A percentile compares a stretch with the other conserved stretches of the same genome.
Conservation (phyloP, 2,113 vertebrate species). For the Tragelaphus strepsiceros region DNA sequence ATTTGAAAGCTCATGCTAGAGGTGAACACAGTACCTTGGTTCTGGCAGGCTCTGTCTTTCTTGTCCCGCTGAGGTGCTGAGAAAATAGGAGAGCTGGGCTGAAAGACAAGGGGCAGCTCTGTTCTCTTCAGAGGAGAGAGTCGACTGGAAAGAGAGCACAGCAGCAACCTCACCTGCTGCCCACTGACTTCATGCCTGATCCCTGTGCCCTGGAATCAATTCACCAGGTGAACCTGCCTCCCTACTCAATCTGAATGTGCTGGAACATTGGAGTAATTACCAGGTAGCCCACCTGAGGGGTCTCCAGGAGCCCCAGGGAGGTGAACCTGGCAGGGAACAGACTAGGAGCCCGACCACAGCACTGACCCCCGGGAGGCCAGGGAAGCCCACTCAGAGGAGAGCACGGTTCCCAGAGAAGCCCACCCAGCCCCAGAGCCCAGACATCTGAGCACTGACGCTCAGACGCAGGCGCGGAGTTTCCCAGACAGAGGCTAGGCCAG, state of each 20-base stretch:
- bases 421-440: background rate
- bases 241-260: background rate
- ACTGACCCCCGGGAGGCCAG: fast-evolving
- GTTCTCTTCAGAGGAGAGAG: background rate
- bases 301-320: background rate
- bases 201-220: background rate
- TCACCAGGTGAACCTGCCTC: background rate
- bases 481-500: background rate
- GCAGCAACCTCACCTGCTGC: fast-evolving
- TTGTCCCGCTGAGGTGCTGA: background rate
- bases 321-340: fast-evolving
- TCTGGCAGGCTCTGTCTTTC: background rate
- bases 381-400: background rate
- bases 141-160: fast-evolving
- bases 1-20: background rate
- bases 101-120: fast-evolving
- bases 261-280: background rate
- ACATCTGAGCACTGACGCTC: background rate
- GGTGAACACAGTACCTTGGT: background rate
- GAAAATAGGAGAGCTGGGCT: background rate
- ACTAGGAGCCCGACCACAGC: fast-evolving
- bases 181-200: background rate
- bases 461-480: background rate
- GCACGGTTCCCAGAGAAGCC: background rate
- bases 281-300: background rate